Evolutionary conservation across 2,888 invertebrate species (phyloP).

Genomic region (Zhuqinia jingwanae): DNA sequence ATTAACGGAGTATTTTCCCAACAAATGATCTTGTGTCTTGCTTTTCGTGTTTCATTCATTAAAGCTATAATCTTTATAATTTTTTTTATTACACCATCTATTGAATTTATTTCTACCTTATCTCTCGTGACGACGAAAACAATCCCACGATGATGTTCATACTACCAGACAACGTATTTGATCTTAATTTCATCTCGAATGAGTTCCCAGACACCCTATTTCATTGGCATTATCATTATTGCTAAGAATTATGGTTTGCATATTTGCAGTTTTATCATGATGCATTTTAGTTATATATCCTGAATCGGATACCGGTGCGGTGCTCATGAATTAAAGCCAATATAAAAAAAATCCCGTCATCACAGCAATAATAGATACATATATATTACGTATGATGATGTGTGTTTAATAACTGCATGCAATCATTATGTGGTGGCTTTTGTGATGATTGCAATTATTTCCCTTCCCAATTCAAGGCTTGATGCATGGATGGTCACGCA

Average conservation of each 20-base stretch:
- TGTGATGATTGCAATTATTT: too few relatives aligned
- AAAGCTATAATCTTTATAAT: too few relatives aligned
- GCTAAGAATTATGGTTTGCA: background rate
- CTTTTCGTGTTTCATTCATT: too few relatives aligned
- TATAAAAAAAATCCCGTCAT: slow-evolving; percentile 9
- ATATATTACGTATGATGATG: too few relatives aligned
- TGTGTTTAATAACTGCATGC: background rate
- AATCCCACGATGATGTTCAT: background rate
- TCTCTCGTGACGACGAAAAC: slow-evolving; percentile 20
- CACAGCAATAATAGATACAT: background rate
- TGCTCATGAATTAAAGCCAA: too few relatives aligned
- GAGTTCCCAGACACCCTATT: slow-evolving; percentile 33
- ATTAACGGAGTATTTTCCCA: too few relatives aligned
- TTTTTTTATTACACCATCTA: slow-evolving; percentile 32
- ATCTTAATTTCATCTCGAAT: slow-evolving; percentile 65
- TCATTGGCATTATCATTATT: slow-evolving; percentile 12
- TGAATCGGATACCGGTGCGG: background rate
- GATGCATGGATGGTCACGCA: slow-evolving; percentile 40
- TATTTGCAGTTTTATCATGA: too few relatives aligned
- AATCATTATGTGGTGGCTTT: background rate
- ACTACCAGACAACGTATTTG: background rate
- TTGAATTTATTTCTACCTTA: slow-evolving; percentile 22
- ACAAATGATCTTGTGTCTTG: too few relatives aligned
- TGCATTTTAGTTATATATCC: too few relatives aligned
- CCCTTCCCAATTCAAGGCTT: background rate